These are phyloP conservation scores for Conus canariensis DNA, from an alignment of 2,888 invertebrate genomes.

Conservation along the genomic window DNA sequence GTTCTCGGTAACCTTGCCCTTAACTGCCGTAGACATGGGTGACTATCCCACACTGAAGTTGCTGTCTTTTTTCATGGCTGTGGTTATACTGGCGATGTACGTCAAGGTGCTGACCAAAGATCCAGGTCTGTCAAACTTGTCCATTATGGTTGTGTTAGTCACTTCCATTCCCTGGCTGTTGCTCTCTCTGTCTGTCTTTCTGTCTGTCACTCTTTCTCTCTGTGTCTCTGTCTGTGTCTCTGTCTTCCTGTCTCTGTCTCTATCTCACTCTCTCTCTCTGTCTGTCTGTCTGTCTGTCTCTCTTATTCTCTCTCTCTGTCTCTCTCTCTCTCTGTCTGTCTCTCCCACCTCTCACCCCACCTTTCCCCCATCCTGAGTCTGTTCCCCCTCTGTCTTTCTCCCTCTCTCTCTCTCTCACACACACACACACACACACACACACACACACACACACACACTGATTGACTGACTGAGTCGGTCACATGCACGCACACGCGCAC, in stretches of 20 bases:
- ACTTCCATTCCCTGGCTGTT: neutral
- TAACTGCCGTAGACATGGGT: slow-evolving; percentile 47
- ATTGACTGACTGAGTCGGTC: no score
- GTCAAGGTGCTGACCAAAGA: slow-evolving; percentile 63
- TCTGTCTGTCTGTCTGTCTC: neutral
- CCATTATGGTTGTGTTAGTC: neutral
- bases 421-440: no score
- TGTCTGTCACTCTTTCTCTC: neutral
- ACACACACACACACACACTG: no score
- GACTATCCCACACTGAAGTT: slow-evolving; percentile 41
- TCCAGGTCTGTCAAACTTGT: slow-evolving; percentile 64
- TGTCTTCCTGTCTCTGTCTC: neutral
- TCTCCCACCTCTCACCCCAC: neutral
- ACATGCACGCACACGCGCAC: no score
- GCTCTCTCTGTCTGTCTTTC: neutral
- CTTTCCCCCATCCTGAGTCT: neutral
- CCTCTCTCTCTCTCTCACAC: no score
- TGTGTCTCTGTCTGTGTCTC: neutral
- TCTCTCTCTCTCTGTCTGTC: neutral
- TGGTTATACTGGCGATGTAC: slow-evolving; percentile 60
- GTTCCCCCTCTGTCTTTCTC: no score
- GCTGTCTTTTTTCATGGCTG: slow-evolving; percentile 50
- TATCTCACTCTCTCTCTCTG: neutral
- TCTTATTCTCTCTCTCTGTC: neutral
- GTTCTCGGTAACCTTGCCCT: neutral